phyloP scores from a whole-genome alignment of 2,888 invertebrate species.

The Drosophila atroscutellata region DNA sequence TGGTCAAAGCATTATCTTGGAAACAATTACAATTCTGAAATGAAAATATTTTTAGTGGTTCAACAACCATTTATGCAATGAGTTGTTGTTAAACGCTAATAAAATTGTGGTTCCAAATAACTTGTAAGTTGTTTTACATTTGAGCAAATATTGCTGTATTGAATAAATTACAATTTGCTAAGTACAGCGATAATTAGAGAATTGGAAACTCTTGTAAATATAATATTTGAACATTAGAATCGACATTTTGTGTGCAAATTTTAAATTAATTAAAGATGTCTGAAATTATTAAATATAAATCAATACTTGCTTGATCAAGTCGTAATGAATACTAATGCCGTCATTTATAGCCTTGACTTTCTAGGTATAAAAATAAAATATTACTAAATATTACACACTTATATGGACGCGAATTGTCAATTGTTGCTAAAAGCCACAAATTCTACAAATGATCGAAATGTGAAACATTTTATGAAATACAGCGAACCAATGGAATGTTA shows the following conservation, averaged over 20 bases:
- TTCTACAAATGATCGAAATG: neutral
- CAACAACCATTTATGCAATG: too few relatives aligned
- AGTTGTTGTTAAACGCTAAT: too few relatives aligned
- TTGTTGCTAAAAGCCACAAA: slow-evolving; percentile 1
- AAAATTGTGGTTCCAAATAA: too few relatives aligned
- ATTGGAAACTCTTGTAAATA: neutral
- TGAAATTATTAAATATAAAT: neutral
- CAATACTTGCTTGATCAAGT: neutral
- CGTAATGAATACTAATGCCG: neutral
- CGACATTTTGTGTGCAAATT: neutral
- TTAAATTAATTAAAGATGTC: neutral
- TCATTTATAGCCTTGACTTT: neutral
- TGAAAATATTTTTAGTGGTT: neutral
- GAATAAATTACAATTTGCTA: neutral
- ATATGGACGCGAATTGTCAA: slow-evolving; percentile 5
- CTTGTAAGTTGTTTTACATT: neutral
- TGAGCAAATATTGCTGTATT: neutral
- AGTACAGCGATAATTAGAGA: neutral
- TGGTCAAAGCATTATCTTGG: neutral
- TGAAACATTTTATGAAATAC: slow-evolving; percentile 4
- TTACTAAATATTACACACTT: neutral
- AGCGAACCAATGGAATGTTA: slow-evolving; percentile 55
- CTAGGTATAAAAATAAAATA: slow-evolving; percentile 8
- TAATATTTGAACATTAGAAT: neutral
- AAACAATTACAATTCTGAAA: neutral